Evolutionary conservation across 2,113 vertebrate genomes (phyloP).

Genomic region (Otus sunia): DNA sequence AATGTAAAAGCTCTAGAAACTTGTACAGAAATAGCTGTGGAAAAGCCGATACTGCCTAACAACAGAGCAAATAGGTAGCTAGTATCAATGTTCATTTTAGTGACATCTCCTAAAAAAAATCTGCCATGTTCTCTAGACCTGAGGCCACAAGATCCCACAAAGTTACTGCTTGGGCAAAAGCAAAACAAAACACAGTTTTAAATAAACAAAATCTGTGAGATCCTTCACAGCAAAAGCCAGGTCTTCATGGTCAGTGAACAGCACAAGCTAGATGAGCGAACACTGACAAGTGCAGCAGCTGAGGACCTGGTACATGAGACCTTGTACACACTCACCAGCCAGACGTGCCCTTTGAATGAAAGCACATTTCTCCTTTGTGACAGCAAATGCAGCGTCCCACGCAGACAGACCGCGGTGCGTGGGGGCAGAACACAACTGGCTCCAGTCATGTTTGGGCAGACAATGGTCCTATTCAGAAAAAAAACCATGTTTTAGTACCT

Average conservation of each 20-base stretch:
- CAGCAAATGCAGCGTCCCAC: background rate
- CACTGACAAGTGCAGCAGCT: background rate
- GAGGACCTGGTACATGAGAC: rapidly evolving
- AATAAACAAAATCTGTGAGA: background rate
- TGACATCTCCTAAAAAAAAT: background rate
- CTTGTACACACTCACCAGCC: rapidly evolving
- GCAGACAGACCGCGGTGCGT: rapidly evolving
- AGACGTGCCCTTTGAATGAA: rapidly evolving
- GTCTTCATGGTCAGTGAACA: background rate
- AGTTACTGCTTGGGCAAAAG: background rate
- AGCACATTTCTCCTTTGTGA: background rate
- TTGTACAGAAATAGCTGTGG: background rate
- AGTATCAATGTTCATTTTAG: background rate
- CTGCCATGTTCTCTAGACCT: background rate
- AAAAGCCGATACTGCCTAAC: background rate
- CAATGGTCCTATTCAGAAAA: background rate
- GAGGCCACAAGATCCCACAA: background rate
- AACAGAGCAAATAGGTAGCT: background rate
- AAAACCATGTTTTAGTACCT: background rate
- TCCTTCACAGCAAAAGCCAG: background rate
- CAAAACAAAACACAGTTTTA: background rate
- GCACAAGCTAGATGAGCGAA: background rate
- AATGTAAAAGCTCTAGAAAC: background rate
- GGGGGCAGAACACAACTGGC: rapidly evolving
- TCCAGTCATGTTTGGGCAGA: rapidly evolving